Evolutionary conservation across 2,888 invertebrate species (phyloP), one percentile per base, ranked within the genome.

Genomic region (Leptopilina syphax): DNA sequence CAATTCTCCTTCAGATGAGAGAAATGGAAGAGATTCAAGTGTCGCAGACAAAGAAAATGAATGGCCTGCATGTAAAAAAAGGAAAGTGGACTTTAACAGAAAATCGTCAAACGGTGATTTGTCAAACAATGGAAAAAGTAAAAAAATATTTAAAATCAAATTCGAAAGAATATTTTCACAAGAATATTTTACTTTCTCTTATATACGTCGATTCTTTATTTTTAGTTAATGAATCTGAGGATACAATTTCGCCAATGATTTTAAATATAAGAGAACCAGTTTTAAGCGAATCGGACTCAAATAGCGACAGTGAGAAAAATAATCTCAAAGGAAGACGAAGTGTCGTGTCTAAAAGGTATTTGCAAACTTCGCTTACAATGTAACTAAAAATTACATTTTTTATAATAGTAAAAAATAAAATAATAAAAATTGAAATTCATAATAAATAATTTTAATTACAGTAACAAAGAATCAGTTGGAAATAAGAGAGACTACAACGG

Each of bases 281-380:
- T 78, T 84, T 89, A 77, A 89, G 90, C 73, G 89, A 90, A 3
- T 85, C 89, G n/a, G 89, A 89, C 80, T 87, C 89, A 44, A 85
- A 87, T 47, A 84, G 85, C 78, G 83, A 68, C 10, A 77, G 77
- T 13, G 73, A 57, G 12, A 5, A 27, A 3, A 34, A 3, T 70
- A 66, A 82, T 50, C 77, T 80, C 12, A 27, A 3, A 54, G 79
- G 67, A 77, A 70, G 77, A 76, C 76, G 77, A 13, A 77, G 50
- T n/a, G n/a, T 57, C 8, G 8, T n/a, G 34, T 34, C 54, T 1
- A 65, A 50, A 27, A 57, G 34, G 77, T 50, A 44, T 44, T 44
- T 44, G 7, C 5, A 44, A 44, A 6, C 44, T 44, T 44, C 8
- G 44, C 7, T 44, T 3, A 27, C 27, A 3, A 27, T 27, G 27